phyloP scores from a whole-genome alignment of 2,888 invertebrate genomes.

The Antitype chi region DNA sequence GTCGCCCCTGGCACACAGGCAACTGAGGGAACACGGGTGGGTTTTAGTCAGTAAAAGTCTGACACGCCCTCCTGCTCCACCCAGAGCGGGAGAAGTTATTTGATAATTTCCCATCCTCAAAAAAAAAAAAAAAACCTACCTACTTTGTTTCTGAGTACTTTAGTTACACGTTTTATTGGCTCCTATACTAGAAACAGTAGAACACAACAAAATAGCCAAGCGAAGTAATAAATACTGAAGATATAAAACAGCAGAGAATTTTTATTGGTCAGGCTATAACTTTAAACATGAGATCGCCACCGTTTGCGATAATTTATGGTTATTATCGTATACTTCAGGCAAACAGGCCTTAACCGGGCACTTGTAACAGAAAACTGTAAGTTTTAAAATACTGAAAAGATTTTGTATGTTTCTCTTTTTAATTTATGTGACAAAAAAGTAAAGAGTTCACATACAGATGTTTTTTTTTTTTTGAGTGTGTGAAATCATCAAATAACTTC shows the following conservation, averaged over 20 bases:
- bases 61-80: too few species aligned
- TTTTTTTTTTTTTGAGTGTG: too few species aligned
- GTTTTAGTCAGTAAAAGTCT: too few species aligned
- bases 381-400: not conserved
- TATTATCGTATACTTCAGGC: conserved; percentile 33
- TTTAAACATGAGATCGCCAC: conserved; percentile 64
- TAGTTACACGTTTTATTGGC: not conserved
- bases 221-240: conserved; percentile 38
- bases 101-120: too few species aligned
- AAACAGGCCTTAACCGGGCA: conserved; percentile 6
- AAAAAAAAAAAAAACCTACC: too few species aligned
- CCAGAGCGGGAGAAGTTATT: too few species aligned
- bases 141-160: not conserved
- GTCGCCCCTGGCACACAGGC: too few species aligned
- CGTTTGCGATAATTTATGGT: conserved; percentile 58
- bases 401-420: not conserved
- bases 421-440: not conserved
- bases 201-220: conserved; percentile 39
- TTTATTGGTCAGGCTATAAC: conserved; percentile 64
- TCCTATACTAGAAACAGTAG: not conserved
- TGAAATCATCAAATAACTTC: too few species aligned
- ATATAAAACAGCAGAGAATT: conserved; percentile 51
- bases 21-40: too few species aligned
- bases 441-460: too few species aligned
- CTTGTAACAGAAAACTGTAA: conserved; percentile 1